phyloP scores from a whole-genome alignment of 2,888 invertebrate genomes.

The Frankliniella intonsa region DNA sequence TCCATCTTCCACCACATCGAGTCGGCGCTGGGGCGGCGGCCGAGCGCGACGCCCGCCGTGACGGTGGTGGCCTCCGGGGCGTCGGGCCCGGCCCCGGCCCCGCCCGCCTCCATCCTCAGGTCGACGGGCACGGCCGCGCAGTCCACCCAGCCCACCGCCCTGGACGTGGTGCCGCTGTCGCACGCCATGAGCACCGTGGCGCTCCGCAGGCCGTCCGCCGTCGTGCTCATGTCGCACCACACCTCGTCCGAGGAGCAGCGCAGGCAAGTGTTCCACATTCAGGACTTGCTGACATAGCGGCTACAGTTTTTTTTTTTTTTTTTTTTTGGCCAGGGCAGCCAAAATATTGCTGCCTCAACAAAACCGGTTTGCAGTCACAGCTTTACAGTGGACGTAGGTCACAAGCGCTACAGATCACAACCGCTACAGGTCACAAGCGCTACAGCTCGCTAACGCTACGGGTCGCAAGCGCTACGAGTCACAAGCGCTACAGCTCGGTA shows the following conservation, averaged over 20 bases:
- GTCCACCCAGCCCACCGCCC: background rate
- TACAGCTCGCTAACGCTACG: too few relatives aligned
- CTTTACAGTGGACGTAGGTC: too few relatives aligned
- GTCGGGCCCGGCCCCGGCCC: background rate
- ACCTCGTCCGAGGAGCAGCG: background rate
- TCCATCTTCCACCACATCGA: conserved; percentile 19
- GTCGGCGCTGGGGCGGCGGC: conserved; percentile 2
- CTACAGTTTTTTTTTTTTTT: too few relatives aligned
- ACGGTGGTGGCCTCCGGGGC: background rate
- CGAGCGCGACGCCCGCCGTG: background rate
- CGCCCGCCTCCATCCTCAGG: background rate
- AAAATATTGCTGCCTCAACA: too few relatives aligned
- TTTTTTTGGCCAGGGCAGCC: too few relatives aligned
- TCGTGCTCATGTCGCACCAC: background rate
- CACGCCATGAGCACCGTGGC: background rate
- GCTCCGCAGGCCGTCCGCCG: background rate
- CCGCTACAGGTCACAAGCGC: too few relatives aligned
- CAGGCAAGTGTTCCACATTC: background rate
- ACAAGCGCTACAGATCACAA: too few relatives aligned
- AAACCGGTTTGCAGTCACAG: too few relatives aligned
- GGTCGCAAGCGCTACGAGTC: too few relatives aligned
- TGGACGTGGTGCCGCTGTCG: background rate
- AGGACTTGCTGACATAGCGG: too few relatives aligned
- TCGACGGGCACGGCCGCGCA: too few relatives aligned
- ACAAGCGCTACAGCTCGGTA: too few relatives aligned